phyloP scores from a whole-genome alignment of 2,888 invertebrate genomes.

The Amphipoea oculea region DNA sequence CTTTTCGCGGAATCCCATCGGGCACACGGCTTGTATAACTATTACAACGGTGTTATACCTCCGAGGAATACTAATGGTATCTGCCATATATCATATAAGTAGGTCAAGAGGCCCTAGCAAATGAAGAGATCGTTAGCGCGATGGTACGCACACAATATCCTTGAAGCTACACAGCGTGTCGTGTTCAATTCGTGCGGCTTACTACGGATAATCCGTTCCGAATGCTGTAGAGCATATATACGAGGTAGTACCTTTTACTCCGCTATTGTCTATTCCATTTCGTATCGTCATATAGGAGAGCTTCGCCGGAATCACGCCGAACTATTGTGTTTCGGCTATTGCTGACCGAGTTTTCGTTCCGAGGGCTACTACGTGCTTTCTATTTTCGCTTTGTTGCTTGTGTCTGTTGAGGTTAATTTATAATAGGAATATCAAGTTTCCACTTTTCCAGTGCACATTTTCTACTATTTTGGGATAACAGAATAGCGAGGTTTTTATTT shows the following conservation, averaged over 20 bases:
- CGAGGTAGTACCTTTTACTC: slow-evolving; percentile 9
- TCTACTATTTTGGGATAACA: not conserved
- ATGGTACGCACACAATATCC: slow-evolving; percentile 19
- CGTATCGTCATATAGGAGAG: not conserved
- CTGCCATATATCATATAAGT: slow-evolving; percentile 11
- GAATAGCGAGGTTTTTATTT: not conserved
- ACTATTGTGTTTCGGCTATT: slow-evolving; percentile 21
- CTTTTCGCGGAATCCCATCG: not conserved
- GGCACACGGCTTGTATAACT: not conserved
- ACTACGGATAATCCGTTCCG: slow-evolving; percentile 45
- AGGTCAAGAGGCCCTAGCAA: slow-evolving; percentile 1
- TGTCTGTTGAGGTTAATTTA: not conserved
- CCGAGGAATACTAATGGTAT: slow-evolving; percentile 24
- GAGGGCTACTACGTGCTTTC: not conserved
- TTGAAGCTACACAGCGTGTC: slow-evolving; percentile 16
- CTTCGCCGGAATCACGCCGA: slow-evolving; percentile 10
- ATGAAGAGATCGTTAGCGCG: slow-evolving; percentile 34
- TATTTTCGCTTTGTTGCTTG: not conserved
- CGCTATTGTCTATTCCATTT: slow-evolving; percentile 50
- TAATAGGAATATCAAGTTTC: not conserved
- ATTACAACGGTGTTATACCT: not conserved
- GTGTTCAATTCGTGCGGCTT: slow-evolving; percentile 45
- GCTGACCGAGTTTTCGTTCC: slow-evolving; percentile 5
- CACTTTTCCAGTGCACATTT: not conserved
- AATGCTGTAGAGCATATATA: slow-evolving; percentile 20